These are phyloP conservation scores for Rhaphigaster nebulosa DNA, from an alignment of 2,888 invertebrate species.

Conservation along the genomic window DNA sequence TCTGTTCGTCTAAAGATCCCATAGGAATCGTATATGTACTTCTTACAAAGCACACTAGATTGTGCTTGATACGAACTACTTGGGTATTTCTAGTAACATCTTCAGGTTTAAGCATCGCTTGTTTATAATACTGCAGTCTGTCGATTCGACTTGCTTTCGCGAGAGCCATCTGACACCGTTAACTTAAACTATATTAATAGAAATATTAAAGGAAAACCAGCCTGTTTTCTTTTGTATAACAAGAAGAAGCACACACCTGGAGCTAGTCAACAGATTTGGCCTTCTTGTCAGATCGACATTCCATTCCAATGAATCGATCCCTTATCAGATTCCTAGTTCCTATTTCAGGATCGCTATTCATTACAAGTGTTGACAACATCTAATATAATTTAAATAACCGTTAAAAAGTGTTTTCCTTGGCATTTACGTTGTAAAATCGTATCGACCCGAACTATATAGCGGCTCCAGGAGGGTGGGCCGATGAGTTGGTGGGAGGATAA, in stretches of 20 bases:
- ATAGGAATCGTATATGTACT: too few species aligned
- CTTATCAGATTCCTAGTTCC: conserved; percentile 2
- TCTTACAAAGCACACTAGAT: too few species aligned
- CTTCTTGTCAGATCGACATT: neutral
- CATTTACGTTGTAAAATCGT: neutral
- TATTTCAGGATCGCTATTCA: neutral
- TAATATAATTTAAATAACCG: neutral
- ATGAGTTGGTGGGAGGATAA: neutral
- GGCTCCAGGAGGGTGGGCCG: neutral
- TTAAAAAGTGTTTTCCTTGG: neutral
- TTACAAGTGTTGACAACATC: neutral
- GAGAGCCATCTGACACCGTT: neutral
- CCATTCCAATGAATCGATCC: neutral
- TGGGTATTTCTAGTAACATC: too few species aligned
- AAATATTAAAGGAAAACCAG: neutral
- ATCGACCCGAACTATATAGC: neutral
- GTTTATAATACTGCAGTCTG: too few species aligned
- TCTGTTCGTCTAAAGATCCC: too few species aligned
- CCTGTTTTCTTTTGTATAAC: neutral
- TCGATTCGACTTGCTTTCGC: too few species aligned
- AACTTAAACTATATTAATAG: neutral
- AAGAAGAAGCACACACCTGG: neutral
- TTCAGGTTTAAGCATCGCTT: too few species aligned
- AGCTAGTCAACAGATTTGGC: neutral
- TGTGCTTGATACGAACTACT: too few species aligned